Base-by-base conservation (phyloP, 2,113 vertebrate genomes). In the Phaetusa simplex region DNA sequence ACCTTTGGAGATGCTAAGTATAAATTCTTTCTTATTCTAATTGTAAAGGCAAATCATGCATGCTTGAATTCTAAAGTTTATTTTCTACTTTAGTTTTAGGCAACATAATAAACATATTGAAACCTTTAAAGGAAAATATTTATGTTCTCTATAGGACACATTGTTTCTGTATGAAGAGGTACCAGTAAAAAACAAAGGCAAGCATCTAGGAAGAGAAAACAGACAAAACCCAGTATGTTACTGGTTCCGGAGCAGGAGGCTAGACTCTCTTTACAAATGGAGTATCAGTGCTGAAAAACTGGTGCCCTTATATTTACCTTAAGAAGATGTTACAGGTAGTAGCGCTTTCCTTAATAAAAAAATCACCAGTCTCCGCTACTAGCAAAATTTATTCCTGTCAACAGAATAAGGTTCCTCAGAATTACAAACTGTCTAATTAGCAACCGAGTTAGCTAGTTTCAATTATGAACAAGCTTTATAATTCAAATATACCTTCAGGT, bases 121-220 rank as follows among this genome's bases (percentile, higher is more conserved):
- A 77, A 43, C 40, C 43, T 61, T 91, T 80, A 82, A 92, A 96
- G 38, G 58, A 94, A 95, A 96, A 95, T 70, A 94, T 81, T 93
- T 95, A 78, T 74, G 18, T 65, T 97, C 56, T 30, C 50, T 90
- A 42, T 43, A 92, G 62, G 56, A 91, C 40, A 86, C 82, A 84
- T 30, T 87, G 87, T 76, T 87, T 88, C 88, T 94, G 53, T 62
- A 72, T 29, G 40, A 94, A 55, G 27, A 69, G 18, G n/a, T 66
- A 26, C 56, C 85, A 50, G 72, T 17, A 90, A 95, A 93, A n/a
- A 83, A 84, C 45, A 76, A 88, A 88, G 86, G 66, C 40, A 88
- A 62, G 49, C 74, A 90, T 32, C 49, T 86, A 69, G 66, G 62
- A 70, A 34, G 70, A 80, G 69, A 94, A 97, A 96, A 90, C 4